Conservation (phyloP, 2,113 vertebrate genomes). For the Ondatra zibethicus region DNA sequence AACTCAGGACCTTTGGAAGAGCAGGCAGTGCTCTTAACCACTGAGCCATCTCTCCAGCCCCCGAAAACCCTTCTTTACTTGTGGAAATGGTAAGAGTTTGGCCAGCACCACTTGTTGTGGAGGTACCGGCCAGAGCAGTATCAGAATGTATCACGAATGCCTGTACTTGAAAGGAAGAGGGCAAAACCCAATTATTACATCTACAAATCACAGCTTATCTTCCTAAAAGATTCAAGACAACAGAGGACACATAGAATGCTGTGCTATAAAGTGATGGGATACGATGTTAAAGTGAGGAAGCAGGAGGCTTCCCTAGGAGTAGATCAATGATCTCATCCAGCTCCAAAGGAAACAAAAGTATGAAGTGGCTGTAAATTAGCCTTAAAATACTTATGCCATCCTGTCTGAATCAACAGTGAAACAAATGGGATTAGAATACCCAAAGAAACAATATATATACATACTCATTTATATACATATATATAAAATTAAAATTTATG, state of each 20-base stretch:
- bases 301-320: background rate
- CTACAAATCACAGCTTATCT: background rate
- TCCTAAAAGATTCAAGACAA: background rate
- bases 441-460: background rate
- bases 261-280: background rate
- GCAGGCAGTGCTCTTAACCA: too few species aligned
- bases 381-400: background rate
- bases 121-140: background rate
- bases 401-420: background rate
- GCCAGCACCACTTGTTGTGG: background rate
- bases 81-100: background rate
- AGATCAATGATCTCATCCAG: background rate
- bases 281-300: background rate
- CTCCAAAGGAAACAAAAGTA: background rate
- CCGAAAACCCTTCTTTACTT: background rate
- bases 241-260: background rate
- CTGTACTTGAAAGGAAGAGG: constrained; percentile 20
- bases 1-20: too few species aligned
- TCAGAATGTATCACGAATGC: background rate
- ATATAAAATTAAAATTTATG: too few species aligned
- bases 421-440: background rate
- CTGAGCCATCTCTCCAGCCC: too few species aligned
- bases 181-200: background rate
- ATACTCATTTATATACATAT: too few species aligned
- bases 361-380: background rate